Percentiles rank a stretch among this genome's conserved stretches.
phyloP scores from a whole-genome alignment of 2,888 invertebrate species.

The Aphodius sticticus region DNA sequence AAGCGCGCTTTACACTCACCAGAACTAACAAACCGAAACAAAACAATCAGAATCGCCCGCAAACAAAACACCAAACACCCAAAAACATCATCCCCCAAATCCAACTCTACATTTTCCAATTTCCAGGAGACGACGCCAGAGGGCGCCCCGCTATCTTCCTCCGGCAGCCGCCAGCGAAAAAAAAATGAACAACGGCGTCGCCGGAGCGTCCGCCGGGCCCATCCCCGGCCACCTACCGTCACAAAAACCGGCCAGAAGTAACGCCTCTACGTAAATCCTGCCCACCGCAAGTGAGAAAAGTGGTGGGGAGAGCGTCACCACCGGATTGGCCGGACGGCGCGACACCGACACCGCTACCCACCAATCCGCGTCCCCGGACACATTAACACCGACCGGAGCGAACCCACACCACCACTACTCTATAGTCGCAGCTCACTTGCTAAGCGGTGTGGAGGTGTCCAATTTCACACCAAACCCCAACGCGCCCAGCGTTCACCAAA shows the following conservation, averaged over 20 bases:
- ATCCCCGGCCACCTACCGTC: constrained; percentile 43
- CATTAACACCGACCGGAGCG: constrained; percentile 61
- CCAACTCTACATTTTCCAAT: background rate
- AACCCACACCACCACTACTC: constrained; percentile 50
- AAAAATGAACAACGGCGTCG: constrained; percentile 9
- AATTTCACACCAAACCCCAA: constrained; percentile 50
- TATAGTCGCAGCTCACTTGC: constrained; percentile 60
- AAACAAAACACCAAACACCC: background rate
- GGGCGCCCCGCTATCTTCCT: background rate
- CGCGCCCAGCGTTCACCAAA: background rate
- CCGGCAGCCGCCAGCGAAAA: constrained; percentile 11
- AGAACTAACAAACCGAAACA: background rate
- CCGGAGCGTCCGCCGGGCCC: background rate
- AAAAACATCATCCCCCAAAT: background rate
- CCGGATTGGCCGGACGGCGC: constrained; percentile 56
- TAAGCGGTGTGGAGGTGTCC: constrained; percentile 58
- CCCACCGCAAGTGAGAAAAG: constrained; percentile 60
- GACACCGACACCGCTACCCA: constrained; percentile 53
- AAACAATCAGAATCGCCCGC: background rate
- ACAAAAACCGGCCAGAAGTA: constrained; percentile 55
- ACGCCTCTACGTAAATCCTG: constrained; percentile 58
- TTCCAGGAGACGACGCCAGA: background rate
- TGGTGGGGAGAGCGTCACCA: constrained; percentile 60
- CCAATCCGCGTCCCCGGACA: constrained; percentile 58
- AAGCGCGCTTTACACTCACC: background rate